These are phyloP conservation scores for Lypha dubia DNA, from an alignment of 2,888 invertebrate species.

Conservation along the genomic window DNA sequence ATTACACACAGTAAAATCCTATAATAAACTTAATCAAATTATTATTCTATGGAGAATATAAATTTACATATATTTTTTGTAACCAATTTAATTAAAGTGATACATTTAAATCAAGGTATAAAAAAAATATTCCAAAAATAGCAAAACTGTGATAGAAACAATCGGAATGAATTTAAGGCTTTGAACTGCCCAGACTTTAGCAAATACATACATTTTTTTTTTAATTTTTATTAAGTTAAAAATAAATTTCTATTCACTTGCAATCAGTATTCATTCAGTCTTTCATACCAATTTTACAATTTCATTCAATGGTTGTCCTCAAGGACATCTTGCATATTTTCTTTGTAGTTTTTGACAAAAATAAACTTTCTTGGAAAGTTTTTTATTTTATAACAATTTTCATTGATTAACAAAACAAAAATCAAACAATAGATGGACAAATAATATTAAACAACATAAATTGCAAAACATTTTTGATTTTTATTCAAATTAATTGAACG, in stretches of 20 bases:
- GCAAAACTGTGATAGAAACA: no score
- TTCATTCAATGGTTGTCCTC: background rate
- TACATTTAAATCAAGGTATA: background rate
- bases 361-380: no score
- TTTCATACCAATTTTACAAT: background rate
- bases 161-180: no score
- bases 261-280: no score
- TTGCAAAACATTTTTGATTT: constrained; percentile 37
- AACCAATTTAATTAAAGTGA: constrained; percentile 17
- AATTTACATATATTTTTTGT: background rate
- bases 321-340: background rate
- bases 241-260: no score
- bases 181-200: no score
- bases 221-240: no score
- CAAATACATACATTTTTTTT: no score
- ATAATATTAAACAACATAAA: background rate
- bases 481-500: constrained; percentile 10
- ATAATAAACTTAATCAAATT: constrained; percentile 42
- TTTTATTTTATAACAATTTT: background rate
- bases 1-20: constrained; percentile 16
- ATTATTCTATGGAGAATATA: constrained; percentile 1
- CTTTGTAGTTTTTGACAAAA: background rate
- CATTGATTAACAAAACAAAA: background rate
- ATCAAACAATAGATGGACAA: background rate
- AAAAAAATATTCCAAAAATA: no score